These are phyloP conservation scores for Spisula subtruncata DNA, from an alignment of 2,888 invertebrate species.

Conservation along the genomic window DNA sequence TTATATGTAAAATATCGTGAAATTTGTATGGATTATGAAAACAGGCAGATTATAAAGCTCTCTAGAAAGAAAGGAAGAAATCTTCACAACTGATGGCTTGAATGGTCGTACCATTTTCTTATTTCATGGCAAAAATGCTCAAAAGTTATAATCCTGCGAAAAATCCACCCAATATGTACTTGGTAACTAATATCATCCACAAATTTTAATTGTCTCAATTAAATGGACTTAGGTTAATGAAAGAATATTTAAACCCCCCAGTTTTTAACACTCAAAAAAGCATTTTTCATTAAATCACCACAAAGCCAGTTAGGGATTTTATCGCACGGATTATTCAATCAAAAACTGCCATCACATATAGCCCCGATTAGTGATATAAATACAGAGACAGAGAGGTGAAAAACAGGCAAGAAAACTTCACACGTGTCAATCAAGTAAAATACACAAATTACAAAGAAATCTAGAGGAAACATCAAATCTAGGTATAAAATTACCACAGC, in stretches of 20 bases:
- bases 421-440: conserved; percentile 57
- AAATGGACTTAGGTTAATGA: neutral
- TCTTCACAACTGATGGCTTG: conserved; percentile 34
- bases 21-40: conserved; percentile 22
- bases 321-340: conserved; percentile 49
- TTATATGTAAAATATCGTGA: neutral
- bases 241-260: neutral
- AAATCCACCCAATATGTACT: conserved; percentile 13
- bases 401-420: conserved; percentile 55
- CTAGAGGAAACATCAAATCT: conserved; percentile 52
- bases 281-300: conserved; percentile 22
- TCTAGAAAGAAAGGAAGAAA: conserved; percentile 28
- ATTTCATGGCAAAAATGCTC: neutral
- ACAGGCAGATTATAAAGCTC: conserved; percentile 41
- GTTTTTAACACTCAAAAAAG: neutral
- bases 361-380: conserved; percentile 65
- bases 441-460: conserved; percentile 55
- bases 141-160: conserved; percentile 41
- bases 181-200: neutral
- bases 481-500: conserved; percentile 39
- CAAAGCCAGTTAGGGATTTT: conserved; percentile 56
- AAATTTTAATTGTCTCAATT: neutral
- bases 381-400: conserved; percentile 55
- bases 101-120: neutral
- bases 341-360: conserved; percentile 44